Evolutionary conservation across 1,140 invertebrate species (phyloP).

Genomic region (Drosophila quadrilineata): DNA sequence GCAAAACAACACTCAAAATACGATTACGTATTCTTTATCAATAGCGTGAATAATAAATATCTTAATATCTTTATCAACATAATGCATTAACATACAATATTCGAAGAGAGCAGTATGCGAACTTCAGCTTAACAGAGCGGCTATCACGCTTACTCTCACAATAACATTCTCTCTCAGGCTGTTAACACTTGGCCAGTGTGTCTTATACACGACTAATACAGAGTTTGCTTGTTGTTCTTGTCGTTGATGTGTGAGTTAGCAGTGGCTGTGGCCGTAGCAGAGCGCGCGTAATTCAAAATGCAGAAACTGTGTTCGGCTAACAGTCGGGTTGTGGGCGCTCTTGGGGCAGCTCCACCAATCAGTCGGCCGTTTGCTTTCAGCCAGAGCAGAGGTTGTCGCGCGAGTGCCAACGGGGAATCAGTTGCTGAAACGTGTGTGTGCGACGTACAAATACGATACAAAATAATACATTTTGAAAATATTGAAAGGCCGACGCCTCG

Average conservation of each 20-base stretch:
- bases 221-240: background rate
- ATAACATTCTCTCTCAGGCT: background rate
- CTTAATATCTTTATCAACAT: background rate
- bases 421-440: slow-evolving; percentile 47
- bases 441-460: slow-evolving; percentile 28
- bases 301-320: background rate
- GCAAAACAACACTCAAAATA: background rate
- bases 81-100: background rate
- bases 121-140: slow-evolving; percentile 10
- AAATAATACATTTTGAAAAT: no score
- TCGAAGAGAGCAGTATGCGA: slow-evolving; percentile 11
- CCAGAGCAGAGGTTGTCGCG: slow-evolving; percentile 52
- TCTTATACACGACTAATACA: slow-evolving; percentile 6
- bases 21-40: background rate
- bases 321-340: slow-evolving; percentile 1
- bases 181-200: background rate
- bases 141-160: no score
- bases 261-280: background rate
- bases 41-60: background rate
- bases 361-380: slow-evolving; percentile 54
- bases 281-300: slow-evolving; percentile 31
- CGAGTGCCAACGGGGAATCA: slow-evolving; percentile 26
- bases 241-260: background rate
- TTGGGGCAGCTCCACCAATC: slow-evolving; percentile 28
- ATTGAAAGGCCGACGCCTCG: slow-evolving; percentile 44